Percentiles rank a stretch among this genome's conserved stretches.
Evolutionary conservation across 1,140 invertebrate species (phyloP).

Genomic region (Drosophila burlai): DNA sequence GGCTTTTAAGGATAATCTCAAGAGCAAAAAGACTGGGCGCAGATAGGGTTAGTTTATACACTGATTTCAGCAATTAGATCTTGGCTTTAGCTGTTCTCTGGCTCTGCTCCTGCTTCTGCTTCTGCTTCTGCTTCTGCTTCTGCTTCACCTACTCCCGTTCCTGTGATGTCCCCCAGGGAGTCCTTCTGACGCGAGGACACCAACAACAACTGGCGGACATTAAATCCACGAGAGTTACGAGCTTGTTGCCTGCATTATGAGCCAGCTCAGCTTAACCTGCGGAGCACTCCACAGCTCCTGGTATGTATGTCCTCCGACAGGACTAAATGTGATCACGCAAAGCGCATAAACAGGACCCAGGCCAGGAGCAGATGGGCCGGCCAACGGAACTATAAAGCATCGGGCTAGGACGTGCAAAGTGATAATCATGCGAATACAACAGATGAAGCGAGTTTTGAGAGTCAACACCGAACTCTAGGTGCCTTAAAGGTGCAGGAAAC

Average conservation of each 20-base stretch:
- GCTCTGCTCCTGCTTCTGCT: not conserved
- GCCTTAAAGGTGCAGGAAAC: not conserved
- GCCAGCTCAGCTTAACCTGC: slow-evolving; percentile 19
- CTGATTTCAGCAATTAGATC: slow-evolving; percentile 51
- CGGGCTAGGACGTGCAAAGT: slow-evolving; percentile 70
- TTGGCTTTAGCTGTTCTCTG: slow-evolving; percentile 4
- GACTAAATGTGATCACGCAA: slow-evolving; percentile 74
- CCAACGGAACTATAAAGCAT: slow-evolving; percentile 69
- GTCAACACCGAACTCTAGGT: not conserved
- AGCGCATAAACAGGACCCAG: slow-evolving; percentile 66
- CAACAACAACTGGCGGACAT: slow-evolving; percentile 32
- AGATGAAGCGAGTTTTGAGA: not conserved
- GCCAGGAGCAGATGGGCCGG: slow-evolving; percentile 35
- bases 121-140: not conserved
- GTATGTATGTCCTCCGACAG: slow-evolving; percentile 2
- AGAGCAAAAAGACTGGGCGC: not conserved
- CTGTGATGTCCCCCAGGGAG: not conserved
- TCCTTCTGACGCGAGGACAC: slow-evolving; percentile 6
- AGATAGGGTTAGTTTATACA: slow-evolving; percentile 29
- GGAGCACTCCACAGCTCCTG: slow-evolving; percentile 13
- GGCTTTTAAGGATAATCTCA: slow-evolving; percentile 67
- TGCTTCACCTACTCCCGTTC: too few species aligned
- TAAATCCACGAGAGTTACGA: slow-evolving; percentile 50
- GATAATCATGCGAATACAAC: slow-evolving; percentile 61
- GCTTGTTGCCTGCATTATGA: slow-evolving; percentile 29